Conservation (phyloP, 2,797 vertebrate genomes). For the Protosalanx chinensis region DNA sequence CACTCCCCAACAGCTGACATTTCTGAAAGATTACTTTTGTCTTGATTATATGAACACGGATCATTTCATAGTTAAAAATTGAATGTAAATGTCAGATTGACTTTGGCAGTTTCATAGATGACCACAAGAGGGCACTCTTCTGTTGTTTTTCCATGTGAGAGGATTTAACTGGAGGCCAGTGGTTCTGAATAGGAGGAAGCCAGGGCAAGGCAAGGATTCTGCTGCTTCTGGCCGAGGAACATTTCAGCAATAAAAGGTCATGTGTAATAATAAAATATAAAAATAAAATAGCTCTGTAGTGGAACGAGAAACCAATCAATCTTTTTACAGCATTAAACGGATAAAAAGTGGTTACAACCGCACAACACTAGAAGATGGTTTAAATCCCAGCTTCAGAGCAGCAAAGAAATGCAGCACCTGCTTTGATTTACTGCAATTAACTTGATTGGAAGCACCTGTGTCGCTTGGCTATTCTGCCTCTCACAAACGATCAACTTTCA, state of each 20-base stretch:
- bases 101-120: background rate
- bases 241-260: background rate
- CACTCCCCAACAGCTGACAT: background rate
- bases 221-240: too few relatives aligned
- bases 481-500: slow-evolving; percentile 39
- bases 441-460: slow-evolving; percentile 71
- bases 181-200: slow-evolving; percentile 42
- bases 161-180: slow-evolving; percentile 28
- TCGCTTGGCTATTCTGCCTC: slow-evolving; percentile 9
- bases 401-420: slow-evolving; percentile 54
- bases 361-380: slow-evolving; percentile 37
- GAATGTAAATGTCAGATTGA: background rate
- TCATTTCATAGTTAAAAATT: background rate
- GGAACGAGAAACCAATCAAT: too few relatives aligned
- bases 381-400: slow-evolving; percentile 32
- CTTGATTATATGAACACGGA: too few relatives aligned
- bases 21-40: background rate
- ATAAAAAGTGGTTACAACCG: slow-evolving; percentile 53
- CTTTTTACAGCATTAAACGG: background rate
- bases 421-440: slow-evolving; percentile 57
- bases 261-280: background rate
- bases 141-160: slow-evolving; percentile 51
- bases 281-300: too few relatives aligned
- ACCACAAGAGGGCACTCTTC: slow-evolving; percentile 72
- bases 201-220: slow-evolving; percentile 32